Base-by-base conservation (phyloP, 23 tunicate genomes). In the Halocynthia aurantium region DNA sequence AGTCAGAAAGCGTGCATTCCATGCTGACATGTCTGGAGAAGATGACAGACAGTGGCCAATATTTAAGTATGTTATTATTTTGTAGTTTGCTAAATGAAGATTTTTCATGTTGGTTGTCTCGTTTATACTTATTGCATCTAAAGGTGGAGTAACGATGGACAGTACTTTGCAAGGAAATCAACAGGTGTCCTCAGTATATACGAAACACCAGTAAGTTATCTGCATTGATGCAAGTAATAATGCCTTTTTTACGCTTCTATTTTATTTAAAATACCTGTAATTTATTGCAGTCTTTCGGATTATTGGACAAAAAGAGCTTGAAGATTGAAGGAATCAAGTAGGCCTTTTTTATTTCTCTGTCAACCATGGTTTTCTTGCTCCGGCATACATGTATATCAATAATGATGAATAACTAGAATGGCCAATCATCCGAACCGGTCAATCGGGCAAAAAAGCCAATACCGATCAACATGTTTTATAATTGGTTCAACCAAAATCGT, bases 31-130 rank as follows among this genome's bases (percentile, higher is more conserved):
- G 98, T 79, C 92, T 17, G 85, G 81, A 6, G 85, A 79, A 11
- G 98, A 92, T 7, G 92, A 92, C 69, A 74, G 88, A 18, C 88
- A 82, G 71, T 92, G 98, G 98, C 98, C 98, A 40, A 84, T 92
- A 12, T 92, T 92, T 77, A 92, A 92, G 98, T 92, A 77, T 51
- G 89, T 69, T 20, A 0, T 8, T 11, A 68, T n/a, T 15, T 5
- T 68, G 21, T 20, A 11, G 13, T 40, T 17, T 11, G 13, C 17
- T 73, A n/a, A 44, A 51, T 11, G 63, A 53, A 12, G 51, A 73
- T 44, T 52, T 52, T 73, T 15, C 12, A 13, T 44, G 1, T 31
- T 31, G 44, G 44, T 31, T 31, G 44, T 17, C 2, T 56, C 10
- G 71, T 55, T 4, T 5, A 64, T 52, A 44, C 62, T 49, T 44